phyloP scores from a whole-genome alignment of 2,797 vertebrate species.

The Phataginus tricuspis region DNA sequence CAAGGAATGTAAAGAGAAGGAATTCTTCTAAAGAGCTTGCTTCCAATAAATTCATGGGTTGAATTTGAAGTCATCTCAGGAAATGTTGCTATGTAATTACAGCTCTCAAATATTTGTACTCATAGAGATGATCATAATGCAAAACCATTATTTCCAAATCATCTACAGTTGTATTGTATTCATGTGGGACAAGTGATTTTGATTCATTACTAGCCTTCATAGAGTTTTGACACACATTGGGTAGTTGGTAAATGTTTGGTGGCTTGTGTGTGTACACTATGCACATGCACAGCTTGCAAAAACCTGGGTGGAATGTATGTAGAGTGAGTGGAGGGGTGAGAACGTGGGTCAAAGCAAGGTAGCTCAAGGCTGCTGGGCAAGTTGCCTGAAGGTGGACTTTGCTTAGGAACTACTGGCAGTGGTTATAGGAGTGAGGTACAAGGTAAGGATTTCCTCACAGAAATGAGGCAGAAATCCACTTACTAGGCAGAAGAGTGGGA shows the following conservation, averaged over 20 bases:
- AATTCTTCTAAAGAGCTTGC: neutral
- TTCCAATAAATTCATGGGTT: neutral
- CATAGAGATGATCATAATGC: neutral
- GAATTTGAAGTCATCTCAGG: constrained; percentile 27
- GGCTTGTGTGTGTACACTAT: neutral
- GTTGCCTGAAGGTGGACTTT: neutral
- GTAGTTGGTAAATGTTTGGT: neutral
- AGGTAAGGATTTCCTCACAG: neutral
- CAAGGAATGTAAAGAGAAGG: neutral
- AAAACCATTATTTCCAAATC: neutral
- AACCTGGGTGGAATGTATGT: neutral
- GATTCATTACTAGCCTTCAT: neutral
- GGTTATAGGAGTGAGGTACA: neutral
- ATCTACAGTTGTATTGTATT: neutral
- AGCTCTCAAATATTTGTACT: constrained; percentile 12
- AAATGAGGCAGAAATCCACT: neutral
- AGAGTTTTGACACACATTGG: neutral
- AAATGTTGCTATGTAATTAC: neutral
- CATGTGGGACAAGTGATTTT: neutral
- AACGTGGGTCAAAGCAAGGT: neutral
- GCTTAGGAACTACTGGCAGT: neutral
- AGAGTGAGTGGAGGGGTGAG: neutral
- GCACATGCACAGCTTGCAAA: neutral
- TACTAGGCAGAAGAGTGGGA: neutral
- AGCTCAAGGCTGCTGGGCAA: neutral